These are phyloP conservation scores for Scaptomyza cyrtandrae DNA, from an alignment of 2,888 invertebrate genomes.

Conservation along the genomic window DNA sequence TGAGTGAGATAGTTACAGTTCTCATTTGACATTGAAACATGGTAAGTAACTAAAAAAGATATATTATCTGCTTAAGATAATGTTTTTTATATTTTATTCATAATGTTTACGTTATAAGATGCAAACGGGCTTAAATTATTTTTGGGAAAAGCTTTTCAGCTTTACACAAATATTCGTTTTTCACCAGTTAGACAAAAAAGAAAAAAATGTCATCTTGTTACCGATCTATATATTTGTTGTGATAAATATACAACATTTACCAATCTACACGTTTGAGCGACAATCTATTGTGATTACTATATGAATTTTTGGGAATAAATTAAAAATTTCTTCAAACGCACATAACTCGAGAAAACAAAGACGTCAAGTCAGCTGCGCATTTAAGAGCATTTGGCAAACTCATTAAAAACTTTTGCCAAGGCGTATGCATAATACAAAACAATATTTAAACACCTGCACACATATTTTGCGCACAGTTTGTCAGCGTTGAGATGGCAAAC, in stretches of 20 bases:
- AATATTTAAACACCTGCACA: slow-evolving; percentile 31
- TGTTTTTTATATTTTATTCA: too few species aligned
- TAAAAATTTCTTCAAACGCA: neutral
- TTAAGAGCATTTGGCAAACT: slow-evolving; percentile 77
- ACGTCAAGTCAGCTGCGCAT: slow-evolving; percentile 41
- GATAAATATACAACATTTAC: too few species aligned
- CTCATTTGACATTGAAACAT: neutral
- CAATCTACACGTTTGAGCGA: too few species aligned
- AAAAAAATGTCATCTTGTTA: too few species aligned
- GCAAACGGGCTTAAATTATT: too few species aligned
- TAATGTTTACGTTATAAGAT: too few species aligned
- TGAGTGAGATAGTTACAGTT: slow-evolving; percentile 4
- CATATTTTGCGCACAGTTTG: slow-evolving; percentile 57
- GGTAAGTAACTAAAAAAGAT: neutral
- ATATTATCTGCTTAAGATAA: neutral
- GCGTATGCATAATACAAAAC: slow-evolving; percentile 14
- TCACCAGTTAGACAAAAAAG: too few species aligned
- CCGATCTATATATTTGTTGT: too few species aligned
- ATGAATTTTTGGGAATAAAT: slow-evolving; percentile 3
- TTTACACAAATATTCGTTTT: too few species aligned
- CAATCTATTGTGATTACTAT: neutral
- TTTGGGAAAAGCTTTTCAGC: too few species aligned
- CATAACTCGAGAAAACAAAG: slow-evolving; percentile 29
- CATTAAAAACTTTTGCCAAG: slow-evolving; percentile 76
- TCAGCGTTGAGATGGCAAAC: slow-evolving; percentile 35